These are phyloP conservation scores for Parnassius apollo DNA, from an alignment of 2,888 invertebrate genomes.

Conservation along the genomic window DNA sequence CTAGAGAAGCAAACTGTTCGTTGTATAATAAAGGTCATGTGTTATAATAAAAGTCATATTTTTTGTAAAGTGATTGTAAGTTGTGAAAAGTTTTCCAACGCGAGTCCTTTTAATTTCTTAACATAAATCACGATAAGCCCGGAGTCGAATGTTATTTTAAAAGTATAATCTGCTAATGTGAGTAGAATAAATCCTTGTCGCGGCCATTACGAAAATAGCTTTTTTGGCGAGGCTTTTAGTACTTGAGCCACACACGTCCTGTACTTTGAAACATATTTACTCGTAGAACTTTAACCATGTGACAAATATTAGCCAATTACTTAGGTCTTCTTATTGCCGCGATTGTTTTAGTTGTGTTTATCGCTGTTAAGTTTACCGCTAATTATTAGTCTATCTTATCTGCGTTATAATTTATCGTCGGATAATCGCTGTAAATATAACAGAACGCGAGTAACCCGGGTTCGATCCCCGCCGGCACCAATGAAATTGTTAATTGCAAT, in stretches of 20 bases:
- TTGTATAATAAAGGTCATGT: too few species aligned
- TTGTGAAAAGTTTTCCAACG: conserved; percentile 20
- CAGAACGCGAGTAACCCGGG: too few species aligned
- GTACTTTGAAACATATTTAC: conserved; percentile 18
- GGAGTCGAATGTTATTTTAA: conserved; percentile 22
- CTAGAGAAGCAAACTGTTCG: too few species aligned
- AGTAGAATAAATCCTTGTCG: conserved; percentile 21
- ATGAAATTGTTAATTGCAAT: too few species aligned
- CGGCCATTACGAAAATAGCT: conserved; percentile 26
- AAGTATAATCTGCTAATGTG: conserved; percentile 23
- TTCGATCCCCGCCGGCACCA: too few species aligned
- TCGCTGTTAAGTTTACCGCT: not conserved
- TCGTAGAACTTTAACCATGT: conserved; percentile 11
- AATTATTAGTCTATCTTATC: conserved; percentile 6
- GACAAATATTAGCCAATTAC: conserved; percentile 14
- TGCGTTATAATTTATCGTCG: not conserved
- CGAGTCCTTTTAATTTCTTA: conserved; percentile 11
- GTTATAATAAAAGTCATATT: not conserved
- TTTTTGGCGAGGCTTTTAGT: conserved; percentile 23
- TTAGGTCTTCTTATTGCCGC: conserved; percentile 4
- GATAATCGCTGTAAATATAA: too few species aligned
- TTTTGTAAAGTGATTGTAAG: conserved; percentile 7
- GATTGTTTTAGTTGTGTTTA: not conserved
- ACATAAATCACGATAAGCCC: conserved; percentile 25
- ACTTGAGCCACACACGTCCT: conserved; percentile 9